phyloP scores from a whole-genome alignment of 2,113 vertebrate genomes.

The Brevimyrus niger region DNA sequence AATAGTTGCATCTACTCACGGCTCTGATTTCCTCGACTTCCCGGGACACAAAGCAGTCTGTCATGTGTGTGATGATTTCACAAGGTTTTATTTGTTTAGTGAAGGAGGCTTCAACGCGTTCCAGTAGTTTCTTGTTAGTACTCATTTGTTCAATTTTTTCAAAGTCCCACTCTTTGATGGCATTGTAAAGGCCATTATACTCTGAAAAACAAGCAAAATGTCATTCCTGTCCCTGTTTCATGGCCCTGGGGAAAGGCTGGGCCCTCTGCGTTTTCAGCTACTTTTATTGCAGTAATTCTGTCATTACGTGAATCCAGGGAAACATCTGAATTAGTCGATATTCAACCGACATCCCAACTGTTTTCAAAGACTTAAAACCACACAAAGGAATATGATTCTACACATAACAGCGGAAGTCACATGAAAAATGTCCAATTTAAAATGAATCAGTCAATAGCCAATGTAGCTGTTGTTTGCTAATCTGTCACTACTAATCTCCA shows the following conservation, averaged over 20 bases:
- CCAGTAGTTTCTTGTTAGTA: slow-evolving; percentile 14
- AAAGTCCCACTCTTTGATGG: slow-evolving; percentile 35
- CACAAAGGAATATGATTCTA: not conserved
- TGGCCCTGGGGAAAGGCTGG: not conserved
- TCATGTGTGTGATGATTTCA: slow-evolving; percentile 29
- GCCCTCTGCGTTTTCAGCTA: not conserved
- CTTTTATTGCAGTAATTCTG: not conserved
- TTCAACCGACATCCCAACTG: not conserved
- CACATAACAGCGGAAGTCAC: not conserved
- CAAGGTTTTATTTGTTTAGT: slow-evolving; percentile 34
- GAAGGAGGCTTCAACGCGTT: slow-evolving; percentile 25
- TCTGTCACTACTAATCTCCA: not conserved
- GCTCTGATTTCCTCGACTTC: slow-evolving; percentile 38
- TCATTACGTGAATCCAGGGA: not conserved
- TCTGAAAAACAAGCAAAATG: slow-evolving; percentile 21
- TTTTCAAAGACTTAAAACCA: not conserved
- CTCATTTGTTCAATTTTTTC: slow-evolving; percentile 15
- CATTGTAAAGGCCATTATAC: slow-evolving; percentile 35
- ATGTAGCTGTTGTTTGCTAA: not conserved
- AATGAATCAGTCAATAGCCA: not conserved
- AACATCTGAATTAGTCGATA: not conserved
- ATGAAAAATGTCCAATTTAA: not conserved
- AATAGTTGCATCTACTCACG: slow-evolving; percentile 22
- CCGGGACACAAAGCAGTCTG: slow-evolving; percentile 13
- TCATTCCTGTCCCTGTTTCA: not conserved